These are phyloP conservation scores for Chionomys nivalis DNA, from an alignment of 2,113 vertebrate genomes.

Conservation along the genomic window DNA sequence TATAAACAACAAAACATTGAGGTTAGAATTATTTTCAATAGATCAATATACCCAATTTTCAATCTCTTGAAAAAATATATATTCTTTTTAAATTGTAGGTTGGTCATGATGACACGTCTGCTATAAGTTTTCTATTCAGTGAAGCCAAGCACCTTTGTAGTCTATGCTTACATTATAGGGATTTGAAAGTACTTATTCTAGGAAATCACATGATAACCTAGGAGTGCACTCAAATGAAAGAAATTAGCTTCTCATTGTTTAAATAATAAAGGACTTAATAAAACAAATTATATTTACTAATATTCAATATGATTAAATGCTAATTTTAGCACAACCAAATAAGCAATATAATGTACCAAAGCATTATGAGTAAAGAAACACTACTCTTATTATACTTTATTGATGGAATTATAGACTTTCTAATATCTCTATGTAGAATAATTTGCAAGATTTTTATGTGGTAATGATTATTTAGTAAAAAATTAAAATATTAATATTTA, in stretches of 20 bases:
- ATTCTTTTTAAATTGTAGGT: neutral
- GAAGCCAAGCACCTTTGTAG: neutral
- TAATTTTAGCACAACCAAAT: neutral
- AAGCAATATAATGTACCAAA: neutral
- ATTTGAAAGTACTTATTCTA: neutral
- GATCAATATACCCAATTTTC: conserved; percentile 26
- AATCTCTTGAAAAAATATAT: neutral
- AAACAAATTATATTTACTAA: neutral
- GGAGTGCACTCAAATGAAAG: neutral
- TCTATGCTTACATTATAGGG: neutral
- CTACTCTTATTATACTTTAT: neutral
- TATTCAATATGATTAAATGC: neutral
- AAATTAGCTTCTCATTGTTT: neutral
- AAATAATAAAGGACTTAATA: neutral
- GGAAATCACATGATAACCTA: neutral
- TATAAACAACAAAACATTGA: neutral
- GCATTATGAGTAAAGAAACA: neutral
- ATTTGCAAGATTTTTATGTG: neutral
- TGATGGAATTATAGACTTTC: neutral
- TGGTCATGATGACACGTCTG: neutral
- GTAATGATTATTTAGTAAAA: neutral
- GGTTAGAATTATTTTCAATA: neutral
- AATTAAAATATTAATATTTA: conserved; percentile 5
- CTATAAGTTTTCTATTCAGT: neutral
- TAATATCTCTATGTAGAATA: neutral